A percentile compares a stretch with the other conserved stretches of the same genome.
These are phyloP conservation scores for Poeciliopsis paucimaculata DNA, from an alignment of 2,797 vertebrate species.

Conservation along the genomic window DNA sequence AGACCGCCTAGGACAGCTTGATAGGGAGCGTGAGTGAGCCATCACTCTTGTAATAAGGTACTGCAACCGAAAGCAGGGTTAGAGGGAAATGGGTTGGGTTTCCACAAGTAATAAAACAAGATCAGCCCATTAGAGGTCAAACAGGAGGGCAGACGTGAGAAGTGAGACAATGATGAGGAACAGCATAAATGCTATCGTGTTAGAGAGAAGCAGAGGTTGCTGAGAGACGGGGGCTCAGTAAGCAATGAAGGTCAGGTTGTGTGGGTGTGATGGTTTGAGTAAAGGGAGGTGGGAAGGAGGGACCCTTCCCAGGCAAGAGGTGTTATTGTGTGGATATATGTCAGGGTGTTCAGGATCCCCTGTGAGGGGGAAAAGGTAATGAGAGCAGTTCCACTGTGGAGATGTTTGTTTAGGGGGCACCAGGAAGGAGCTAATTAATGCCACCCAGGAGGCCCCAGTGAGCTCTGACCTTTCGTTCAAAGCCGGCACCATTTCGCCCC, in stretches of 20 bases:
- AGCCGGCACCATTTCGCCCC: constrained; percentile 63
- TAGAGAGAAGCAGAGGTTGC: constrained; percentile 45
- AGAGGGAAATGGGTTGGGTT: constrained; percentile 35
- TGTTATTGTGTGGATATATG: constrained; percentile 61
- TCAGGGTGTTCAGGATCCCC: constrained; percentile 59
- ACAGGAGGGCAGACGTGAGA: constrained; percentile 38
- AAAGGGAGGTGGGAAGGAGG: background rate
- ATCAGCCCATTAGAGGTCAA: constrained; percentile 42
- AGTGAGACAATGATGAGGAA: constrained; percentile 24
- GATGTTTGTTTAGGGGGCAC: constrained; percentile 69
- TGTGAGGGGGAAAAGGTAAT: constrained; percentile 75
- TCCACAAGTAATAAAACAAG: constrained; percentile 8
- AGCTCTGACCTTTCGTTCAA: constrained; percentile 85
- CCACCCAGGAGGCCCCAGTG: constrained; percentile 69
- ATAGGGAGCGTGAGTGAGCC: constrained; percentile 51
- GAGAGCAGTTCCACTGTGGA: constrained; percentile 54
- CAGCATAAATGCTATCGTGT: constrained; percentile 38
- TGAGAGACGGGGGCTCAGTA: constrained; percentile 19
- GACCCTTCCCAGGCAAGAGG: constrained; percentile 41
- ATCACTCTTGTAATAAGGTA: constrained; percentile 71
- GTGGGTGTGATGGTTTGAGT: constrained; percentile 17
- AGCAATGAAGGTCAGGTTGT: constrained; percentile 42
- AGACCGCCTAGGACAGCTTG: constrained; percentile 43
- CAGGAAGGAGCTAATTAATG: constrained; percentile 83
- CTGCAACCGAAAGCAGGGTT: constrained; percentile 42